Evolutionary conservation across 2,113 vertebrate genomes (phyloP).

Genomic region (human (Homo sapiens)): DNA sequence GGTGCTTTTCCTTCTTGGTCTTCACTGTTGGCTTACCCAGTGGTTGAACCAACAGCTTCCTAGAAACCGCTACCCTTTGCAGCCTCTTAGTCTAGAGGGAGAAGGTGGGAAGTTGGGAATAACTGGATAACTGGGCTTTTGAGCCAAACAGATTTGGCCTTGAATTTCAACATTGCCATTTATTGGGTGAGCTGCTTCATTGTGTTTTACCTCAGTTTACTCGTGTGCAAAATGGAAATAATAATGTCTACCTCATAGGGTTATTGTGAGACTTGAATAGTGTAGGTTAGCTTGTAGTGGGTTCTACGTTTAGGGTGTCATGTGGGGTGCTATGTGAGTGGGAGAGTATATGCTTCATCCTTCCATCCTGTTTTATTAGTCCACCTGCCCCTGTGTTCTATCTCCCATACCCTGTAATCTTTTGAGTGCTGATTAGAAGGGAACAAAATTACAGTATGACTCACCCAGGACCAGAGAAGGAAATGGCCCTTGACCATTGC

Average conservation of each 20-base stretch:
- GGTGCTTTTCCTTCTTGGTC: neutral
- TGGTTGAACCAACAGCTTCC: neutral
- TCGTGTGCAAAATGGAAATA: neutral
- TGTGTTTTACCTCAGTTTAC: neutral
- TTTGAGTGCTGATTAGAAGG: neutral
- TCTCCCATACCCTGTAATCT: neutral
- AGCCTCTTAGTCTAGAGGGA: neutral
- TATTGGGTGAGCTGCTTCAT: neutral
- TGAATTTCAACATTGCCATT: neutral
- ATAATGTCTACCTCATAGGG: neutral
- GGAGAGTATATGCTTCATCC: neutral
- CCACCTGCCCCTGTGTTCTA: neutral
- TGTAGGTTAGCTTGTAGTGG: neutral
- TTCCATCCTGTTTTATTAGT: neutral
- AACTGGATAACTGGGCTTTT: neutral
- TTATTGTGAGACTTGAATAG: neutral
- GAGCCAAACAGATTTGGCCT: neutral
- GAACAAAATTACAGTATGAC: neutral
- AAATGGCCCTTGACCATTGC: constrained; percentile 13
- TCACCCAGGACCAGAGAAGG: constrained; percentile 13
- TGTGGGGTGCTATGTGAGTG: neutral
- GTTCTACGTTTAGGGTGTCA: neutral
- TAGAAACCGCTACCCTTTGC: neutral
- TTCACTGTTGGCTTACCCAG: neutral
- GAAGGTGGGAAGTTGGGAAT: neutral